Base-by-base conservation (phyloP, 2,888 invertebrate genomes). In the Cheilosia vernalis region DNA sequence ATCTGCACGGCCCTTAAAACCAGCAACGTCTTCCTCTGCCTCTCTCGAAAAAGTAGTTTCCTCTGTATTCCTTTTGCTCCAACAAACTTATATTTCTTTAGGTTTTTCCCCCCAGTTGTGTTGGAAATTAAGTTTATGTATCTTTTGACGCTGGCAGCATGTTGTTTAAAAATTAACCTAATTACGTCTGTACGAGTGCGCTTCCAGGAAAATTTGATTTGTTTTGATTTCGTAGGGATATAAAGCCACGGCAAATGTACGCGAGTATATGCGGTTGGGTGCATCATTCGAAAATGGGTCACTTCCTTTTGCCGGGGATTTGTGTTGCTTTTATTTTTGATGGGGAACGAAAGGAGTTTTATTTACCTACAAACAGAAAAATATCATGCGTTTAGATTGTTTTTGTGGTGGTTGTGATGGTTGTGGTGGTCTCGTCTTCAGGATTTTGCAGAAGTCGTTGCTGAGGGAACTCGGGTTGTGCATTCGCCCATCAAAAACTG, bases 131-230 rank as follows among this genome's bases (percentile, higher is more conserved):
- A 64, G 53, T 66, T 82, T 60, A 63, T 76, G 42, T 56, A 49
- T 76, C 69, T 81, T 42, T 69, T 69, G 61, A 55, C 30, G 40
- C 17, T 15, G 19, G 33, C 66, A 58, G 60, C 60, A 63, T 72
- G 53, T 49, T 78, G 66, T 78, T 24, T 56, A 55, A 61, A 73
- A 61, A 66, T 73, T 83, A 83, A 78, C 83, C 83, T 21, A 83
- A 67, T 66, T 73, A 78, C 66, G n/a, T 42, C 21, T 40, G 72
- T 37, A 1, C 37, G 37, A 37, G 37, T 37, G 37, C 33, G 37
- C 42, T 78, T 78, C 66, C 55, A 72, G 72, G 60, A 67, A 83
- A 72, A 53, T 47, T 63, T 60, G 61, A 67, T 80, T 80, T 74
- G 74, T 74, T 80, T 74, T 53, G 47, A 78, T 27, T 47, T 55